These are phyloP conservation scores for Diadema setosum DNA, from an alignment of 35 echinoderm and acorn worm genomes.

Conservation along the genomic window DNA sequence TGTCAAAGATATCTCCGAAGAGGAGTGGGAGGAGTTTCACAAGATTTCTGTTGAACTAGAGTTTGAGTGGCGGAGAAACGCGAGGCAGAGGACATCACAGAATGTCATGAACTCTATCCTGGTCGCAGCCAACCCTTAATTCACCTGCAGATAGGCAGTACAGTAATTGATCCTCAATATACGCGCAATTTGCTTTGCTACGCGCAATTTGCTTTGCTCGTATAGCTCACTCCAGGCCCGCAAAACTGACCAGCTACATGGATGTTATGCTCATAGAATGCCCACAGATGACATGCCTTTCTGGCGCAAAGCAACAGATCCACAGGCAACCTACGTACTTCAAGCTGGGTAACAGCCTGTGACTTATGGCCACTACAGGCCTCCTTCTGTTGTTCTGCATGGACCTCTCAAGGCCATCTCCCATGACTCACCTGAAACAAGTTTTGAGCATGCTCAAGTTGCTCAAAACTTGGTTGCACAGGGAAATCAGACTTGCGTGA, in stretches of 20 bases:
- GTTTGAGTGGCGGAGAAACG: conserved; percentile 1
- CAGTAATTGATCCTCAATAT: not conserved
- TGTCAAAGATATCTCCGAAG: conserved; percentile 20
- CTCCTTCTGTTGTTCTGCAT: not conserved
- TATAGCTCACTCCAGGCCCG: too few species aligned
- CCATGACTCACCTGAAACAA: not conserved
- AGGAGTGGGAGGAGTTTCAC: conserved; percentile 16
- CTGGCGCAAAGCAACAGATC: not conserved
- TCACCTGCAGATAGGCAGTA: conserved; percentile 24
- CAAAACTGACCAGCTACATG: too few species aligned
- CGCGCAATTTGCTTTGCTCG: not conserved
- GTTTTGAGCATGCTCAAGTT: not conserved
- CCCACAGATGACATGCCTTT: not conserved
- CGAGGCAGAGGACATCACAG: conserved; percentile 25
- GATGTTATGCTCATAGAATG: not conserved
- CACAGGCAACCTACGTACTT: not conserved
- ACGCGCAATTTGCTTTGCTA: not conserved
- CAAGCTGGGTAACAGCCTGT: conserved; percentile 13
- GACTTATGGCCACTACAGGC: not conserved
- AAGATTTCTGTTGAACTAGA: not conserved
- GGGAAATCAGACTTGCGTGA: not conserved
- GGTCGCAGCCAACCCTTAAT: not conserved
- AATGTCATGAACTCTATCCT: conserved; percentile 2
- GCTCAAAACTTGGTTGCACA: not conserved
- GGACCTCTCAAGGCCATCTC: not conserved